These are phyloP conservation scores for Diabrotica balteata DNA, from an alignment of 2,888 invertebrate species.

Conservation along the genomic window DNA sequence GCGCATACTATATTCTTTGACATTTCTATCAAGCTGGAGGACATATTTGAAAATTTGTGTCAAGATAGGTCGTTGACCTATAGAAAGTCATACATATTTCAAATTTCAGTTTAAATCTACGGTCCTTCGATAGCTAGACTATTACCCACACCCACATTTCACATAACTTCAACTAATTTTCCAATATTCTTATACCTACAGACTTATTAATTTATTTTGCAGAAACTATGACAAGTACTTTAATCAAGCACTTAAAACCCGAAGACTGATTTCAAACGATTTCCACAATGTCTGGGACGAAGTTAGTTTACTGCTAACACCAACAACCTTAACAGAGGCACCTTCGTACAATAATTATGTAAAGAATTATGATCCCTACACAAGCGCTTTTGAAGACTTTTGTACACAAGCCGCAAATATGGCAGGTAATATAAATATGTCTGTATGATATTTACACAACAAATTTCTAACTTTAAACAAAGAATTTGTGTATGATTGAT, in stretches of 20 bases:
- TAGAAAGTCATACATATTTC: too few species aligned
- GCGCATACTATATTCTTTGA: too few species aligned
- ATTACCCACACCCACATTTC: too few species aligned
- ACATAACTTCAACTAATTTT: too few species aligned
- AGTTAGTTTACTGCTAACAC: conserved; percentile 87
- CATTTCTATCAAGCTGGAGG: too few species aligned
- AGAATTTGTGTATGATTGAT: too few species aligned
- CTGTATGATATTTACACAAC: not conserved
- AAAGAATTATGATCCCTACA: conserved; percentile 59
- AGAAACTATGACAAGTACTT: conserved; percentile 93
- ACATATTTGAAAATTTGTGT: too few species aligned
- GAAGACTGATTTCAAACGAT: conserved; percentile 87
- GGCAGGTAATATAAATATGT: conserved; percentile 71
- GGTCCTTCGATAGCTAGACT: too few species aligned
- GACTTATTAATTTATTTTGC: conserved; percentile 36
- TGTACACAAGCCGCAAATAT: conserved; percentile 97
- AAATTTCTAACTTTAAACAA: not conserved
- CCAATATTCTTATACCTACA: too few species aligned
- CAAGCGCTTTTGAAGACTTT: conserved; percentile 75
- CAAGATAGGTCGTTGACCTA: too few species aligned
- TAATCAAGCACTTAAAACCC: conserved; percentile 85
- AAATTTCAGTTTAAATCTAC: too few species aligned
- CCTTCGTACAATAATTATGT: conserved; percentile 82
- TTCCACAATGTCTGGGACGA: conserved; percentile 78
- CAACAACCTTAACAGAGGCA: conserved; percentile 89